Evolutionary conservation across 2,113 vertebrate genomes (phyloP).

Genomic region (Lepus timidus): DNA sequence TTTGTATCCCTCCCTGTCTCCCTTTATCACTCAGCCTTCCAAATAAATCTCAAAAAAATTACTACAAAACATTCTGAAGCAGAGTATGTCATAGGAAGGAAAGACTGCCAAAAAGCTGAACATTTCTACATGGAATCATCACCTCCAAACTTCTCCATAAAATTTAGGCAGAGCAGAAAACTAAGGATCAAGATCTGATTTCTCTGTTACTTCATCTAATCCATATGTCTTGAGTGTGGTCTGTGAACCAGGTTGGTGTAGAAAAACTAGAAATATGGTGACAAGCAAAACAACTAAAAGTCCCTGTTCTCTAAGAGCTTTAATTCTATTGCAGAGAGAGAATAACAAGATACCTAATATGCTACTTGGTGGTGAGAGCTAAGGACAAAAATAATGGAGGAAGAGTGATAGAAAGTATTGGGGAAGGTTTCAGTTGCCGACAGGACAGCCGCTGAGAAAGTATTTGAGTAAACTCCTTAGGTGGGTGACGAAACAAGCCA

Average conservation of each 20-base stretch:
- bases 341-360: neutral
- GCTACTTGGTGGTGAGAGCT: neutral
- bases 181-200: neutral
- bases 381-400: neutral
- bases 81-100: neutral
- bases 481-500: neutral
- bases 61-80: constrained; percentile 13
- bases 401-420: neutral
- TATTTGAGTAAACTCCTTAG: neutral
- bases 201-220: neutral
- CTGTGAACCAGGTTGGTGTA: neutral
- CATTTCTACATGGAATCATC: neutral
- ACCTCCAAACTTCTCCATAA: neutral
- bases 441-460: neutral
- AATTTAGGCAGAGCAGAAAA: neutral
- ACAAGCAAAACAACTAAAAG: neutral
- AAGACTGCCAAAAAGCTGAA: constrained; percentile 37
- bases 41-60: neutral
- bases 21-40: too few species aligned
- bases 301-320: neutral
- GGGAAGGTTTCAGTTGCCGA: neutral
- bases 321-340: neutral
- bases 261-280: neutral
- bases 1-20: too few species aligned
- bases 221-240: neutral